A percentile compares a stretch with the other conserved stretches of the same genome.
Evolutionary conservation across 2,888 invertebrate genomes (phyloP).

Genomic region (Sphaerophoria taeniata): DNA sequence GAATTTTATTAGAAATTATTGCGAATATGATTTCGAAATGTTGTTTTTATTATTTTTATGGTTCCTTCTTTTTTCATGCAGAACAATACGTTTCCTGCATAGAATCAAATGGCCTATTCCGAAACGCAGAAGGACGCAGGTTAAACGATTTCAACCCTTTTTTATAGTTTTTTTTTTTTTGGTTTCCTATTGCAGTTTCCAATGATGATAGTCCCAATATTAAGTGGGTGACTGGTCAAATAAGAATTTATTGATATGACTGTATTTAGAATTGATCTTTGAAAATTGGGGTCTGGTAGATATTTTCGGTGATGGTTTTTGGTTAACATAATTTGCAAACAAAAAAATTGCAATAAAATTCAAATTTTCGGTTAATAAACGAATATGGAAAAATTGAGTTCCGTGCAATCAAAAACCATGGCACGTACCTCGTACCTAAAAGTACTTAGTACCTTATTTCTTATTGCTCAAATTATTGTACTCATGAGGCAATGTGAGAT

Average conservation of each 20-base stretch:
- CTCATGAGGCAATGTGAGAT: too few relatives aligned
- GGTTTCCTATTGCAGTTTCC: neutral
- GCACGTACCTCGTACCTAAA: too few relatives aligned
- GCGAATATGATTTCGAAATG: slow-evolving; percentile 60
- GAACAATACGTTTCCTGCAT: slow-evolving; percentile 38
- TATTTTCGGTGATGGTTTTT: neutral
- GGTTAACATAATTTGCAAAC: too few relatives aligned
- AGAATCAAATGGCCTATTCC: slow-evolving; percentile 23
- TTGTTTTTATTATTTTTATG: slow-evolving; percentile 56
- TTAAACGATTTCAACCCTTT: slow-evolving; percentile 22
- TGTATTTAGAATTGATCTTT: neutral
- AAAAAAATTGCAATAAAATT: too few relatives aligned
- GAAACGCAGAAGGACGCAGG: neutral
- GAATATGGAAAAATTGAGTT: too few relatives aligned
- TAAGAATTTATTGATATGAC: slow-evolving; percentile 19
- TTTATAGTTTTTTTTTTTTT: neutral
- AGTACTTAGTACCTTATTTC: too few relatives aligned
- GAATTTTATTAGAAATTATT: slow-evolving; percentile 69
- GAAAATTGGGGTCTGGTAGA: neutral
- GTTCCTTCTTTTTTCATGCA: slow-evolving; percentile 39
- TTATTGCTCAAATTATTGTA: too few relatives aligned
- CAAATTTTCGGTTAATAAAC: too few relatives aligned
- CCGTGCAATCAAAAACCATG: too few relatives aligned
- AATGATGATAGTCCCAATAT: neutral
- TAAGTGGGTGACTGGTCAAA: slow-evolving; percentile 16